Percentiles rank a stretch among this genome's conserved stretches.
phyloP scores from a whole-genome alignment of 2,888 invertebrate species.

The Pelosia muscerda region DNA sequence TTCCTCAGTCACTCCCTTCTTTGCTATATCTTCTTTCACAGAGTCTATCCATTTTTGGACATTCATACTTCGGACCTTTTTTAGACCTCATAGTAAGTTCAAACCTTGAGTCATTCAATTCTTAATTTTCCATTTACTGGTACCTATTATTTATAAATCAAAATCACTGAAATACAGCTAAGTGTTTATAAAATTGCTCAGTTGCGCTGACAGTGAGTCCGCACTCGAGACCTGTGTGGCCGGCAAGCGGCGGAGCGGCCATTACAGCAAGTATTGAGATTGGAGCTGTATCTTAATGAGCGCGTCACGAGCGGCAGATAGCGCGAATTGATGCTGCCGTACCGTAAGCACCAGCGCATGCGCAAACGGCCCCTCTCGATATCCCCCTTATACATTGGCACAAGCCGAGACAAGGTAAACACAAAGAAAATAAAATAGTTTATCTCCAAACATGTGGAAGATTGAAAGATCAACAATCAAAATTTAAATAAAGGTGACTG shows the following conservation, averaged over 20 bases:
- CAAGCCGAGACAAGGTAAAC: neutral
- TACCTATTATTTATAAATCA: neutral
- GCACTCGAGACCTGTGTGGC: constrained; percentile 28
- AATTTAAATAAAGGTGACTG: too few relatives aligned
- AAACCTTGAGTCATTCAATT: too few relatives aligned
- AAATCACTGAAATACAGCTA: neutral
- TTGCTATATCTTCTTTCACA: too few relatives aligned
- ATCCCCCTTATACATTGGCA: neutral
- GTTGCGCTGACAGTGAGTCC: constrained; percentile 7
- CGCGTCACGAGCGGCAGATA: constrained; percentile 63
- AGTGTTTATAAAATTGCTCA: neutral
- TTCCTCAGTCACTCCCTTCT: too few relatives aligned
- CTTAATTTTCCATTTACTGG: too few relatives aligned
- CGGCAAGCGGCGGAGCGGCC: constrained; percentile 29
- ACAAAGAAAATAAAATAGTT: neutral
- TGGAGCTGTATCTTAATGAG: constrained; percentile 62
- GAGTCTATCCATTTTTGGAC: too few relatives aligned
- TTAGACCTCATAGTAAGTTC: too few relatives aligned
- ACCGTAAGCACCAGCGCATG: constrained; percentile 23
- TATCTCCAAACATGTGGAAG: neutral
- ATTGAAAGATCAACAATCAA: too few relatives aligned
- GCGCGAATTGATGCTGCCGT: constrained; percentile 57
- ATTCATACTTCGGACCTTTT: too few relatives aligned
- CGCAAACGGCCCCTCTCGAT: neutral
- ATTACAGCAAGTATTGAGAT: constrained; percentile 35